A percentile compares a stretch with the other conserved stretches of the same genome.
phyloP scores from a whole-genome alignment of 2,888 invertebrate genomes.

The Glaucopsyche alexis region DNA sequence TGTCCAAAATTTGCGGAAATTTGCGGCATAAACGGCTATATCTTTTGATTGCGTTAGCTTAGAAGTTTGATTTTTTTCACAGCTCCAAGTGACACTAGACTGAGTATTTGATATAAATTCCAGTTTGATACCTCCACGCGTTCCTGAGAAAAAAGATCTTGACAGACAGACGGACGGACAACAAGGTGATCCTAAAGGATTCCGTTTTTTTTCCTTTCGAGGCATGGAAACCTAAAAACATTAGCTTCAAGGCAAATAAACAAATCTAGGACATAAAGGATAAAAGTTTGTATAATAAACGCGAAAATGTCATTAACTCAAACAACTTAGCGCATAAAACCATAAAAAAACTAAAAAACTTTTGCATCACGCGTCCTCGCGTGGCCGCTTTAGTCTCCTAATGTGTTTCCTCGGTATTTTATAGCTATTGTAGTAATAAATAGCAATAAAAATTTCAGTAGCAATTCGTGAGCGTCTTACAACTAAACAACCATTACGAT shows the following conservation, averaged over 20 bases:
- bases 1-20: too few species aligned
- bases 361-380: constrained; percentile 44
- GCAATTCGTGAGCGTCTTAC: constrained; percentile 20
- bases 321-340: constrained; percentile 5
- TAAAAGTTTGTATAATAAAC: constrained; percentile 2
- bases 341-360: constrained; percentile 5
- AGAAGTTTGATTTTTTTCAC: too few species aligned
- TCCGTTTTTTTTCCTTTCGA: too few species aligned
- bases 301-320: neutral
- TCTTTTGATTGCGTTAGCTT: too few species aligned
- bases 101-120: too few species aligned
- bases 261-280: constrained; percentile 5
- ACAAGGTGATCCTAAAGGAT: too few species aligned
- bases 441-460: constrained; percentile 39
- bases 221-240: too few species aligned
- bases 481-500: constrained; percentile 15
- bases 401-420: constrained; percentile 68
- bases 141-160: too few species aligned
- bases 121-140: too few species aligned
- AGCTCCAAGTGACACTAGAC: too few species aligned
- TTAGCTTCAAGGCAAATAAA: neutral
- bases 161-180: too few species aligned
- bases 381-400: constrained; percentile 62
- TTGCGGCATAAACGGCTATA: too few species aligned
- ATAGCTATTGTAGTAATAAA: constrained; percentile 63